Percentiles rank a stretch among this genome's conserved stretches.
Conservation (phyloP, 2,113 vertebrate species). For the Himantopus leucocephalus region DNA sequence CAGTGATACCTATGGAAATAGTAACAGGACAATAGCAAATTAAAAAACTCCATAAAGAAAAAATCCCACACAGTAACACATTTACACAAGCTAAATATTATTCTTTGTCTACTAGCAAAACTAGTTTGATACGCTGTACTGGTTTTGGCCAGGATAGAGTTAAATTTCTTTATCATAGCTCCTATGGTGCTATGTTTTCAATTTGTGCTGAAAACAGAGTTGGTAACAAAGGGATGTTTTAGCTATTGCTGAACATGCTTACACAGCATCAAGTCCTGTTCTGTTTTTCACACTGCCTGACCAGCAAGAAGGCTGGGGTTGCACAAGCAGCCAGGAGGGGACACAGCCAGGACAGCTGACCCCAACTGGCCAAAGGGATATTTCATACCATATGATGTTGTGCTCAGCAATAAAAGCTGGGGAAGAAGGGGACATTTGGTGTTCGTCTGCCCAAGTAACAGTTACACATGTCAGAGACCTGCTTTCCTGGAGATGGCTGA, state of each 20-base stretch:
- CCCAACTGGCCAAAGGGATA: neutral
- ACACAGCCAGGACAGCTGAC: neutral
- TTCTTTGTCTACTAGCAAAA: neutral
- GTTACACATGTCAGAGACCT: rapidly evolving
- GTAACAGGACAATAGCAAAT: neutral
- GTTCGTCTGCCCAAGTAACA: neutral
- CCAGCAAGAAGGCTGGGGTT: rapidly evolving
- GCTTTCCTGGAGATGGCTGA: neutral
- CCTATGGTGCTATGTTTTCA: neutral
- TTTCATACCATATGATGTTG: rapidly evolving
- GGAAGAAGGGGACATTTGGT: neutral
- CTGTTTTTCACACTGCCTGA: neutral
- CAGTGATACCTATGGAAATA: neutral
- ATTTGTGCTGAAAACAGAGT: neutral
- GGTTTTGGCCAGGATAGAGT: neutral
- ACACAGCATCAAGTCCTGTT: neutral
- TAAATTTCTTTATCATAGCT: neutral
- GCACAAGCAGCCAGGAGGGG: neutral
- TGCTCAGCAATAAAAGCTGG: neutral
- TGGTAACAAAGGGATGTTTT: neutral
- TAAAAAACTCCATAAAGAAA: neutral
- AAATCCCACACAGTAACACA: neutral
- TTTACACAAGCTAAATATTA: neutral
- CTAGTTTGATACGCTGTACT: neutral
- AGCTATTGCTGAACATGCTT: neutral